phyloP scores from a whole-genome alignment of 2,797 vertebrate species.

The Thalassophryne amazonica region DNA sequence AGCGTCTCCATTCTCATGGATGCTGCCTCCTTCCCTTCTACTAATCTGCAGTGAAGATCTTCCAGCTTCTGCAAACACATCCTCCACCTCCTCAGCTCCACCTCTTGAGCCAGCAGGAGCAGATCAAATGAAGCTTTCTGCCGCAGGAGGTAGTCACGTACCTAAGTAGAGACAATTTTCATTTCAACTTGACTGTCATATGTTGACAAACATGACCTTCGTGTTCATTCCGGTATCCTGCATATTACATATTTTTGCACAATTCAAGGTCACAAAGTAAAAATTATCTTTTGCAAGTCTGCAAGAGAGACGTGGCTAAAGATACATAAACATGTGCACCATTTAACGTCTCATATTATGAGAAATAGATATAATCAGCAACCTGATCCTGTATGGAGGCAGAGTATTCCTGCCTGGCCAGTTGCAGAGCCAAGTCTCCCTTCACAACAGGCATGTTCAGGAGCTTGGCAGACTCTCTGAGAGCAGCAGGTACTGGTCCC shows the following conservation, averaged over 20 bases:
- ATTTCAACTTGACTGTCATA: not conserved
- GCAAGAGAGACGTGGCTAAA: too few relatives aligned
- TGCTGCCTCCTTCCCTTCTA: conserved; percentile 52
- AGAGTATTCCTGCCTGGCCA: conserved; percentile 82
- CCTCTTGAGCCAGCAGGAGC: conserved; percentile 82
- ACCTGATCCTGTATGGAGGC: conserved; percentile 81
- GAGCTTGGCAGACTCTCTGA: conserved; percentile 82
- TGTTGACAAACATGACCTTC: too few relatives aligned
- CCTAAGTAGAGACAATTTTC: conserved; percentile 35
- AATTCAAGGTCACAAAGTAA: too few relatives aligned
- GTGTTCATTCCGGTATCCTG: too few relatives aligned
- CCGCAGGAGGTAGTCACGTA: conserved; percentile 83
- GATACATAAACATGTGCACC: too few relatives aligned
- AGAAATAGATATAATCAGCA: not conserved
- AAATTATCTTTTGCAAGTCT: too few relatives aligned
- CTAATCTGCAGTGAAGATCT: conserved; percentile 72
- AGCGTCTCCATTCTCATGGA: conserved; percentile 68
- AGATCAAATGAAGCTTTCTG: conserved; percentile 91
- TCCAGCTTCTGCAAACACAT: conserved; percentile 70
- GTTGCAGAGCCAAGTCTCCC: conserved; percentile 81
- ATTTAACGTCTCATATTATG: too few relatives aligned
- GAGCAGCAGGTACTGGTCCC: conserved; percentile 76
- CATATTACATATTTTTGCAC: too few relatives aligned
- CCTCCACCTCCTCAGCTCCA: conserved; percentile 80
- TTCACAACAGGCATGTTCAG: conserved; percentile 83